phyloP scores from a whole-genome alignment of 2,888 invertebrate species.

The Oscheius sp. region DNA sequence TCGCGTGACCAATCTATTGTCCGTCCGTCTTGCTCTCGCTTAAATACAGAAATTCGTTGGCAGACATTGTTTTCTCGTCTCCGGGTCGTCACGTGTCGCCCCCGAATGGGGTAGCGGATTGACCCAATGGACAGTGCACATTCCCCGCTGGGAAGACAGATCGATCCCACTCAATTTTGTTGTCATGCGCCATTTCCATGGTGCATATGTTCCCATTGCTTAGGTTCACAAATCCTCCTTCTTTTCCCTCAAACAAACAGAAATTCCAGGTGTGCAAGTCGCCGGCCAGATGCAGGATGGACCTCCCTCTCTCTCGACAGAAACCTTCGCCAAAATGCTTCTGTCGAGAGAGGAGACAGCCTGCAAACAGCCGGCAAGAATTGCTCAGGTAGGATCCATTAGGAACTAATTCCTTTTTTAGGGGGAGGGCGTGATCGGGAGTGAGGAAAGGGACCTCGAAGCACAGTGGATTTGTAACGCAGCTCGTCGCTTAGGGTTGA shows the following conservation, averaged over 20 bases:
- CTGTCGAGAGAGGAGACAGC: conserved; percentile 27
- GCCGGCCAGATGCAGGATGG: conserved; percentile 30
- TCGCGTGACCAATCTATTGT: conserved; percentile 14
- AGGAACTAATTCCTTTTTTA: conserved; percentile 30
- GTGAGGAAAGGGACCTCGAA: conserved; percentile 51
- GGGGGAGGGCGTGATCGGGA: conserved; percentile 47
- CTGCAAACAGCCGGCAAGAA: conserved; percentile 33
- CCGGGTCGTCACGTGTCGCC: conserved; percentile 9
- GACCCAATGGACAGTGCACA: not conserved
- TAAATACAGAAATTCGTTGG: not conserved
- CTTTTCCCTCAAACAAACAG: not conserved
- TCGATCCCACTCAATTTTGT: not conserved
- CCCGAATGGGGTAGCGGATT: not conserved
- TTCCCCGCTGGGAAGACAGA: not conserved
- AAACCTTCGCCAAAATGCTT: conserved; percentile 28
- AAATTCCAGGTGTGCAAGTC: not conserved
- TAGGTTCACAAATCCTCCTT: not conserved
- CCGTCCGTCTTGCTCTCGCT: not conserved
- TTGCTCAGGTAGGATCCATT: conserved; percentile 27
- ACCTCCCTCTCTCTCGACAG: not conserved
- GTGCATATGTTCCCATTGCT: not conserved
- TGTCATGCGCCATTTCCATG: not conserved
- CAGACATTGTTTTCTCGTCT: conserved; percentile 16
- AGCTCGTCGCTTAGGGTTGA: conserved; percentile 42
- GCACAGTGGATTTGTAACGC: conserved; percentile 43